These are phyloP conservation scores for Microcebus lehilahytsara DNA, from an alignment of 2,113 vertebrate genomes.

Conservation along the genomic window DNA sequence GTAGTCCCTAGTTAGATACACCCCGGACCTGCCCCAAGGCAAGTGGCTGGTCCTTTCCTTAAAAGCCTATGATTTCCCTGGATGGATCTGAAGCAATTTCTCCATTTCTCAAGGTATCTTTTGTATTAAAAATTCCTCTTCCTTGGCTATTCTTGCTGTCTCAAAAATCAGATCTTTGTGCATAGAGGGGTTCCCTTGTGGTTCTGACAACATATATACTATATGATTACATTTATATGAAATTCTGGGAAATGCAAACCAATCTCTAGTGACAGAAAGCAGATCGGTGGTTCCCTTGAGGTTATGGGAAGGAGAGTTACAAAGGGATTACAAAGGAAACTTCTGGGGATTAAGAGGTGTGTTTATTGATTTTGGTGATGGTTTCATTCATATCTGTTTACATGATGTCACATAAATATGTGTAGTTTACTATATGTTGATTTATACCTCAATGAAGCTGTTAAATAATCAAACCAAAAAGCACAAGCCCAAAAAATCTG, in stretches of 20 bases:
- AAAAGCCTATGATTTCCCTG: too few species aligned
- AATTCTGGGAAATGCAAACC: background rate
- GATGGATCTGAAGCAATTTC: too few species aligned
- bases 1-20: too few species aligned
- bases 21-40: too few species aligned
- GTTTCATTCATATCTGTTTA: background rate
- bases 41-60: too few species aligned
- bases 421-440: background rate
- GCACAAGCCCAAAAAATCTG: background rate
- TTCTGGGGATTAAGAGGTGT: background rate
- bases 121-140: too few species aligned
- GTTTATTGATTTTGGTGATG: background rate
- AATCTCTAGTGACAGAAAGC: background rate
- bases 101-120: too few species aligned
- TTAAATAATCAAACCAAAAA: background rate
- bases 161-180: too few species aligned
- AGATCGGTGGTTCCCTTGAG: background rate
- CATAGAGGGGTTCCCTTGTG: too few species aligned
- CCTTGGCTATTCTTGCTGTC: too few species aligned
- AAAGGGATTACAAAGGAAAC: background rate
- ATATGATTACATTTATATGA: background rate
- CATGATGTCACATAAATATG: background rate
- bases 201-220: too few species aligned
- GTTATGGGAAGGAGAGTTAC: background rate
- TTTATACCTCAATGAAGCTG: background rate